phyloP scores from a whole-genome alignment of 2,797 vertebrate genomes.

The Sarcophilus harrisii region DNA sequence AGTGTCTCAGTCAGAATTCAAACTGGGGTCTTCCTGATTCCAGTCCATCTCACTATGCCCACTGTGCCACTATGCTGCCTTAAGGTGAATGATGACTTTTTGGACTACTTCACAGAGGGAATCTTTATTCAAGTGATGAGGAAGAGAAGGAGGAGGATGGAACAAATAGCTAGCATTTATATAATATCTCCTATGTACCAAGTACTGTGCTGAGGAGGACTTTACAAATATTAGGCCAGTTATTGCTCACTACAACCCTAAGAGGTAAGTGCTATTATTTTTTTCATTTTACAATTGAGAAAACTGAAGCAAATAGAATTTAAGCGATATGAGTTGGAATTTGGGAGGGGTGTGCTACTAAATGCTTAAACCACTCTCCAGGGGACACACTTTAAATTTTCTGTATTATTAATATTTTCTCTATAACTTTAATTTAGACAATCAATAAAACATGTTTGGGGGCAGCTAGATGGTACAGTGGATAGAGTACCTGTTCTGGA shows the following conservation, averaged over 20 bases:
- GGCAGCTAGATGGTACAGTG: no score
- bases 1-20: neutral
- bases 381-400: neutral
- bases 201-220: neutral
- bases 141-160: neutral
- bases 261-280: neutral
- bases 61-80: neutral
- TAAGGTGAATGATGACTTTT: neutral
- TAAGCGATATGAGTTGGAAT: neutral
- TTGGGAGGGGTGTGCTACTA: neutral
- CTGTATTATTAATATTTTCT: neutral
- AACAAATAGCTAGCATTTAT: neutral
- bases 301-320: neutral
- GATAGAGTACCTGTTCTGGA: no score
- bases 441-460: neutral
- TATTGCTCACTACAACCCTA: neutral
- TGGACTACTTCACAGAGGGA: neutral
- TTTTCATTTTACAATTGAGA: neutral
- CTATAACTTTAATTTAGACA: neutral
- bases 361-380: neutral
- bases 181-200: neutral
- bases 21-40: neutral
- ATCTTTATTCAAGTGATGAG: neutral
- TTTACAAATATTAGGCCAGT: neutral
- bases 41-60: neutral